Evolutionary conservation across 2,888 invertebrate genomes (phyloP).

Genomic region (Cyclophora punctaria): DNA sequence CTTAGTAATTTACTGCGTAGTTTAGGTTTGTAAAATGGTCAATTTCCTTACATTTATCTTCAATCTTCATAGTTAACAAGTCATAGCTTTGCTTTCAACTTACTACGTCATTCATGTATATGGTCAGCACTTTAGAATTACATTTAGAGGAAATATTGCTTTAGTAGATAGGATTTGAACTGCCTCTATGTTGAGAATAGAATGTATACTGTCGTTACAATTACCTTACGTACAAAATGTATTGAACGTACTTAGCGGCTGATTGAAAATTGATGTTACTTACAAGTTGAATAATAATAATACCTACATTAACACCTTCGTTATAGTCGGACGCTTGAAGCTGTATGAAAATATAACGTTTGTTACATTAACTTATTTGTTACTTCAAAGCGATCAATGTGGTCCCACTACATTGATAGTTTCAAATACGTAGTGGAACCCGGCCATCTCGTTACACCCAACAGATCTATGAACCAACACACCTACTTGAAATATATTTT

Average conservation of each 20-base stretch:
- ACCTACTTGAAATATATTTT: no score
- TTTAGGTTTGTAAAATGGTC: constrained; percentile 63
- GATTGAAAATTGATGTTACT: no score
- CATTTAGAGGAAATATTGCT: constrained; percentile 41
- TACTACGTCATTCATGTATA: constrained; percentile 22
- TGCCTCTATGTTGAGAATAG: constrained; percentile 18
- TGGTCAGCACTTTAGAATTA: constrained; percentile 42
- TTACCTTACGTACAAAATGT: no score
- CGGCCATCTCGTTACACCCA: no score
- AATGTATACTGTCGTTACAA: constrained; percentile 1
- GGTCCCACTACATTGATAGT: no score
- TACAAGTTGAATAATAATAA: no score
- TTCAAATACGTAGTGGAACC: no score
- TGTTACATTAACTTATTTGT: no score
- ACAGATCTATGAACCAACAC: no score
- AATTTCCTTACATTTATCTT: constrained; percentile 56
- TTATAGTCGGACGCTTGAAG: constrained; percentile 7
- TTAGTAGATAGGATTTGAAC: constrained; percentile 41
- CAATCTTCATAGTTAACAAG: constrained; percentile 41
- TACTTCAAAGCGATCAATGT: no score
- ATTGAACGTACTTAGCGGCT: no score
- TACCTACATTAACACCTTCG: neutral
- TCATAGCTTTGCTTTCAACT: constrained; percentile 51
- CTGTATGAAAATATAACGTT: neutral
- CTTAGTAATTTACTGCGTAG: constrained; percentile 34